These are phyloP conservation scores for Ondatra zibethicus DNA, from an alignment of 2,113 vertebrate species.

Conservation along the genomic window DNA sequence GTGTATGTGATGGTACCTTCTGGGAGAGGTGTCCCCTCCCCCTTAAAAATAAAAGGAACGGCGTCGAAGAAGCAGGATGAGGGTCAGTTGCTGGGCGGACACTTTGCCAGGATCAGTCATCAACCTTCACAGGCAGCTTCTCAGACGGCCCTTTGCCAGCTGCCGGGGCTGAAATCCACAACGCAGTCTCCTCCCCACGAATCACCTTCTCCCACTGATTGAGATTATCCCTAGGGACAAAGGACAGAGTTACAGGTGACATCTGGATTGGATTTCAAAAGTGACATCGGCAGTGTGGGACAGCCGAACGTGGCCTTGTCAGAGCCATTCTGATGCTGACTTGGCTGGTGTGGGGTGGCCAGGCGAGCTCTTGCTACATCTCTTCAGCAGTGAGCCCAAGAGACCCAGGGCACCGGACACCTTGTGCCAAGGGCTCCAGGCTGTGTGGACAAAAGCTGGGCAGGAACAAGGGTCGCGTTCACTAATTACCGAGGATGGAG, in stretches of 20 bases:
- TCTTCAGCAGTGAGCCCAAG: neutral
- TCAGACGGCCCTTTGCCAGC: constrained; percentile 83
- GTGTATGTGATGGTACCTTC: constrained; percentile 54
- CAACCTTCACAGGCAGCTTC: constrained; percentile 91
- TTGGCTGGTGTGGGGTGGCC: fast-evolving
- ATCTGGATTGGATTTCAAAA: neutral
- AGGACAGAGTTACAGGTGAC: neutral
- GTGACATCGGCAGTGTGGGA: too few relatives aligned
- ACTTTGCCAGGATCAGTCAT: constrained; percentile 87
- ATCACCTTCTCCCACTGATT: constrained; percentile 96
- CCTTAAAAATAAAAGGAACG: constrained; percentile 52
- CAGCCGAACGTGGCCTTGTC: too few relatives aligned
- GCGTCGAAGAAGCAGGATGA: constrained; percentile 66
- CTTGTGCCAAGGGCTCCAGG: neutral
- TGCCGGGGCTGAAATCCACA: constrained; percentile 84
- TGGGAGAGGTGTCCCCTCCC: constrained; percentile 47
- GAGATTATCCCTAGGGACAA: constrained; percentile 92
- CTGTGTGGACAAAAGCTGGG: neutral
- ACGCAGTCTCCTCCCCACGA: constrained; percentile 90
- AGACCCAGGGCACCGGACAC: fast-evolving
- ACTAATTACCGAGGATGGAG: fast-evolving
- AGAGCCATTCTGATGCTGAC: neutral
- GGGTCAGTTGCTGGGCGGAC: neutral
- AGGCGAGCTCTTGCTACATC: neutral
- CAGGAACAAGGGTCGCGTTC: fast-evolving